A percentile compares a stretch with the other conserved stretches of the same genome.
Conservation (phyloP, 30 jellyfish, hydroid and myxozoan genomes). For the Morbakka virulenta region DNA sequence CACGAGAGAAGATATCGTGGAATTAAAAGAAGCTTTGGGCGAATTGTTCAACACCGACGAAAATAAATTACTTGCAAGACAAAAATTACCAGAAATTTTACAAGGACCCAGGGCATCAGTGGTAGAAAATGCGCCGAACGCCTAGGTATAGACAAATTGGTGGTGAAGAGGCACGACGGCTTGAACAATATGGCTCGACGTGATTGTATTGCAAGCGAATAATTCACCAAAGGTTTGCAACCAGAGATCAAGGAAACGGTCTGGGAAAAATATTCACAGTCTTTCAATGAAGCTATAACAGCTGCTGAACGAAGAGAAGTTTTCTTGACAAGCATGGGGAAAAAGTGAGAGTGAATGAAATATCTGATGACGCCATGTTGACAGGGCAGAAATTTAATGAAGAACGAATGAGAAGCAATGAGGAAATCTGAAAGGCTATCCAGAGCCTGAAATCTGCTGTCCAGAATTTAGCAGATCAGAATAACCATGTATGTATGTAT, state of each 20-base stretch:
- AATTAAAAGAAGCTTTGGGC: too few relatives aligned
- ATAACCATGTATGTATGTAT: neutral
- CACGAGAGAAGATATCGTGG: too few relatives aligned
- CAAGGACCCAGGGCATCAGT: too few relatives aligned
- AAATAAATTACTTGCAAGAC: too few relatives aligned
- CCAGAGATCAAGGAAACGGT: conserved; percentile 17
- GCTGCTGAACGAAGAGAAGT: too few relatives aligned
- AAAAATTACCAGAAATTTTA: too few relatives aligned
- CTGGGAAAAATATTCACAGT: conserved; percentile 10
- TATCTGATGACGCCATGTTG: conserved; percentile 20
- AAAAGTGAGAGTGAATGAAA: neutral
- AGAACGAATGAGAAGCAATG: conserved; percentile 13
- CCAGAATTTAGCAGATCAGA: conserved; percentile 6
- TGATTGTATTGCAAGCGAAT: conserved; percentile 28
- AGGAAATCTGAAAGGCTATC: conserved; percentile 28
- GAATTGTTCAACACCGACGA: too few relatives aligned
- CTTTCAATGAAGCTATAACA: too few relatives aligned
- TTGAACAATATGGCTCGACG: conserved; percentile 2
- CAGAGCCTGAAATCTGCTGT: conserved; percentile 25
- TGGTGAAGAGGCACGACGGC: conserved; percentile 38
- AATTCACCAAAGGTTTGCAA: conserved; percentile 15
- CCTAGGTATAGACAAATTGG: too few relatives aligned
- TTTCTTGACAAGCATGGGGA: too few relatives aligned
- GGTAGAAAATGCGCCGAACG: too few relatives aligned
- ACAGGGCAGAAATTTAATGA: conserved; percentile 20